Evolutionary conservation across 2,113 vertebrate genomes (phyloP), one percentile per base, ranked within the genome.

Genomic region (Pontoporia blainvillei): DNA sequence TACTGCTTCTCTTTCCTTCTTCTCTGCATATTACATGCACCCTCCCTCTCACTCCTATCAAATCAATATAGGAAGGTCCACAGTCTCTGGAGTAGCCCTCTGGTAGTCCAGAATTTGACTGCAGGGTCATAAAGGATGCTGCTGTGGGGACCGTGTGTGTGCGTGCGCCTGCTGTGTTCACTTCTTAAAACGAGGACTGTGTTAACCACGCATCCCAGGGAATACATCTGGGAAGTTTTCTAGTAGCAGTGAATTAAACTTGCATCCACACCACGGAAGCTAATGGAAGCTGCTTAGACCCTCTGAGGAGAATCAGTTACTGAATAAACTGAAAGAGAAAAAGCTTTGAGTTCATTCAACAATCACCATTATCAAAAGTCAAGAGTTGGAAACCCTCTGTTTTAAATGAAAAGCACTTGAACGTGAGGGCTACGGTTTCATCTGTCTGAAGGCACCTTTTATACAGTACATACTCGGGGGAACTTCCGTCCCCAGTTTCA

Each of bases 291-390:
- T 54, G 57, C 81, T 94, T 49, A 95, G 86, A 86, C 64, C 14
- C 67, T 66, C 54, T 0, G 54, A 81, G 10, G n/a, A 83, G 39
- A 76, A 66, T 4, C 0, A 10, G 59, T 71, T 96, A 94, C 14
- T 83, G 34, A 96, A 78, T 82, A 91, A 90, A 85, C 44, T 23
- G 52, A 71, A 93, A 86, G 76, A 96, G 78, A 94, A 94, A 94
- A 83, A 66, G 73, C 64, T 93, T 88, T 81, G 78, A 86, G 83
- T 78, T 97, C 69, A 76, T 59, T 94, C 73, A 46, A 18, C 66
- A 79, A 78, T 71, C 15, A 41, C 52, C 59, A 34, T 39, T 39
- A 66, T 81, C 57, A 79, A 90, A 95, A 93, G 39, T 61, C 44
- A 82, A 90, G 66, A 91, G 52, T 14, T 79, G 20, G 44, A 90